Conservation (phyloP, 2,888 invertebrate genomes). For the Exephanes ischioxanthus region DNA sequence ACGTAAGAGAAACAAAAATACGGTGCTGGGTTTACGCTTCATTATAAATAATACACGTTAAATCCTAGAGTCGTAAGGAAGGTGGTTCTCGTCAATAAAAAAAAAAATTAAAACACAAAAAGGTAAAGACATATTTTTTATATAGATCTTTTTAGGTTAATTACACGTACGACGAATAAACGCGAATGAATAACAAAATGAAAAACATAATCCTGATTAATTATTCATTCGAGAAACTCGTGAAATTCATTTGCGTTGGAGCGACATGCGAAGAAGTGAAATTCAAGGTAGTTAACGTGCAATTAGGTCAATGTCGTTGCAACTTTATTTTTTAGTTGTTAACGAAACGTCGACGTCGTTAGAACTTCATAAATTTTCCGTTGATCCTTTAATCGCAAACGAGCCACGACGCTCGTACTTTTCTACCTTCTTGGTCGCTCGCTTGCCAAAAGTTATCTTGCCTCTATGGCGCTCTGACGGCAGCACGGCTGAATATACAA, state of each 20-base stretch:
- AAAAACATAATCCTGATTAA: background rate
- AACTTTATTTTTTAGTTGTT: slow-evolving; percentile 1
- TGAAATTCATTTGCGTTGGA: background rate
- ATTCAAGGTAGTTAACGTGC: slow-evolving; percentile 17
- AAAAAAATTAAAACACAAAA: background rate
- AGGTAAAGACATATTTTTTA: slow-evolving; percentile 21
- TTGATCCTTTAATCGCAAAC: slow-evolving; percentile 27
- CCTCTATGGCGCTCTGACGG: background rate
- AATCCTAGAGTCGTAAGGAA: slow-evolving; percentile 44
- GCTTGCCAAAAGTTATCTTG: slow-evolving; percentile 16
- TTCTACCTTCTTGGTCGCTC: slow-evolving; percentile 2
- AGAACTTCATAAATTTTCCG: slow-evolving; percentile 28
- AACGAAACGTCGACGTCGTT: slow-evolving; percentile 1
- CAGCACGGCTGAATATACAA: slow-evolving; percentile 9
- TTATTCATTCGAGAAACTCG: background rate
- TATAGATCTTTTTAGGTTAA: slow-evolving; percentile 16
- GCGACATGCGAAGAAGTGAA: background rate
- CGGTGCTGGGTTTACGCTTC: slow-evolving; percentile 81
- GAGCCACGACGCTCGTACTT: background rate
- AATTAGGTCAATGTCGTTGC: slow-evolving; percentile 42
- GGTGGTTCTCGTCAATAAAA: slow-evolving; percentile 14
- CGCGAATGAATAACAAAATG: background rate
- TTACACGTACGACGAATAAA: slow-evolving; percentile 36
- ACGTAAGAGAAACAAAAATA: slow-evolving; percentile 71
- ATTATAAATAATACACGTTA: slow-evolving; percentile 59